phyloP scores from a whole-genome alignment of 2,797 vertebrate species.

The Atherinosoma microstoma region DNA sequence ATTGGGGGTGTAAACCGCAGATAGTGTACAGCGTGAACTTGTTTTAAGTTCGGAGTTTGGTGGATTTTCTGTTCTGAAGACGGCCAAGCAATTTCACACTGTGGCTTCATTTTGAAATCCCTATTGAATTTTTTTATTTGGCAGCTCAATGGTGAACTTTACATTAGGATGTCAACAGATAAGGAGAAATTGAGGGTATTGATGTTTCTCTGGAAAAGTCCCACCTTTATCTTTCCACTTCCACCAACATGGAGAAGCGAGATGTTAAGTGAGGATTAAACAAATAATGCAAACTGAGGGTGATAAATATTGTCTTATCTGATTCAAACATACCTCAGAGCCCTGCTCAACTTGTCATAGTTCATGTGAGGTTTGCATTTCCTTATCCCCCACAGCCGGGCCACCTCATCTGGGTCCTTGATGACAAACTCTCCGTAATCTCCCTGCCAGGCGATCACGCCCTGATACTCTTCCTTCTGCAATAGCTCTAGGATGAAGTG shows the following conservation, averaged over 20 bases:
- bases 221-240: slow-evolving; percentile 71
- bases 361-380: slow-evolving; percentile 99
- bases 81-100: slow-evolving; percentile 65
- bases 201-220: slow-evolving; percentile 67
- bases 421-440: slow-evolving; percentile 96
- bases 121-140: slow-evolving; percentile 79
- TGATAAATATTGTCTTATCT: slow-evolving; percentile 56
- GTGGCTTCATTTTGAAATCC: slow-evolving; percentile 79
- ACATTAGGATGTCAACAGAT: slow-evolving; percentile 81
- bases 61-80: slow-evolving; percentile 43
- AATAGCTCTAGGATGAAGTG: slow-evolving; percentile 95
- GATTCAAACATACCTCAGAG: slow-evolving; percentile 82
- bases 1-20: slow-evolving; percentile 33
- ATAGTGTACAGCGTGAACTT: slow-evolving; percentile 32
- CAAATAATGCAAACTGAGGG: slow-evolving; percentile 54
- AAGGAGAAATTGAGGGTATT: slow-evolving; percentile 81
- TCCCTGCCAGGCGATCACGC: slow-evolving; percentile 94
- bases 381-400: slow-evolving; percentile 91
- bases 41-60: slow-evolving; percentile 55
- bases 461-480: slow-evolving; percentile 93
- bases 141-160: slow-evolving; percentile 77
- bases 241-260: slow-evolving; percentile 44
- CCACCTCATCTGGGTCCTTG: slow-evolving; percentile 95
- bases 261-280: slow-evolving; percentile 50
- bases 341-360: slow-evolving; percentile 95